Conservation (phyloP, 1,140 invertebrate genomes). For the Glossosoma conforme region DNA sequence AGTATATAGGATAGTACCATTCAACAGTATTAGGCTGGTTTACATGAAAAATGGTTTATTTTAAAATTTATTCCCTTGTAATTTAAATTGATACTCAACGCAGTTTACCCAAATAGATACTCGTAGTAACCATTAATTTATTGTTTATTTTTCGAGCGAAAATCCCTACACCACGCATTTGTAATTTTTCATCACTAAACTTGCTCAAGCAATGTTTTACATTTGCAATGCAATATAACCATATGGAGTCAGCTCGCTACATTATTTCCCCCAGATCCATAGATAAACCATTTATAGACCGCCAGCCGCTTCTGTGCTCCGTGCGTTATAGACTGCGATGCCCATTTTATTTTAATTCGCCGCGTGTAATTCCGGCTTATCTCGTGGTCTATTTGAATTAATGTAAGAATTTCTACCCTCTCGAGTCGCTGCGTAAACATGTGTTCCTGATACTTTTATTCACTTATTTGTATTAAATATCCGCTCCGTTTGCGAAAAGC, state of each 20-base stretch:
- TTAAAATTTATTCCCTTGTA: too few relatives aligned
- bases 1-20: too few relatives aligned
- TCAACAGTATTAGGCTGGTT: too few relatives aligned
- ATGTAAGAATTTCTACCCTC: conserved; percentile 11
- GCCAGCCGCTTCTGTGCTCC: conserved; percentile 13
- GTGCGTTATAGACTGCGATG: conserved; percentile 28
- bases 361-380: conserved; percentile 23
- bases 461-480: not conserved
- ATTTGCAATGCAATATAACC: conserved; percentile 7
- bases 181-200: too few relatives aligned
- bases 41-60: too few relatives aligned
- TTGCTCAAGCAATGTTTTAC: too few relatives aligned
- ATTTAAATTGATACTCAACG: too few relatives aligned
- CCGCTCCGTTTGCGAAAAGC: conserved; percentile 7
- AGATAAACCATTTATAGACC: conserved; percentile 32
- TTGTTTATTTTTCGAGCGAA: too few relatives aligned
- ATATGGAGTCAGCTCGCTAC: conserved; percentile 8
- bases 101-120: too few relatives aligned
- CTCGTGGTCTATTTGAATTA: conserved; percentile 25
- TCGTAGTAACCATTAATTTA: too few relatives aligned
- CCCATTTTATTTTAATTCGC: conserved; percentile 31
- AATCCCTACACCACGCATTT: too few relatives aligned
- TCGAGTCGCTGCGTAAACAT: conserved; percentile 16
- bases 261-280: conserved; percentile 22
- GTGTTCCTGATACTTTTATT: conserved; percentile 16